These are phyloP conservation scores for Elymnias hypermnestra DNA, from an alignment of 1,140 invertebrate species.

Conservation along the genomic window DNA sequence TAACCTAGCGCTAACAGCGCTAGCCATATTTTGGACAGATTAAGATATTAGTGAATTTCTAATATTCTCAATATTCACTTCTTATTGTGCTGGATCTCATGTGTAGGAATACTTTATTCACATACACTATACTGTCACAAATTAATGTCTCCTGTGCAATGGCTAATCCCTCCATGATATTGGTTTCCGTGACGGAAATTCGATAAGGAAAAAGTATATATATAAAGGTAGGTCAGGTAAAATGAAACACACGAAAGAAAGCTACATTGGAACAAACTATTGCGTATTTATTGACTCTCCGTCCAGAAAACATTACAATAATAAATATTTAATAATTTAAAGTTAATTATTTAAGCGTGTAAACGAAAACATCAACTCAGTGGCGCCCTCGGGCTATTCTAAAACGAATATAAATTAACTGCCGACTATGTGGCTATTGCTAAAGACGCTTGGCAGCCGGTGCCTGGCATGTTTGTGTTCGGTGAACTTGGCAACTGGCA, in stretches of 20 bases:
- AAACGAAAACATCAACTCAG: slow-evolving; percentile 55
- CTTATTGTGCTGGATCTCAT: too few species aligned
- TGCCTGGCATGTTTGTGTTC: slow-evolving; percentile 26
- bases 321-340: slow-evolving; percentile 61
- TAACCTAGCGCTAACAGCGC: too few species aligned
- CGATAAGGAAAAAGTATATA: too few species aligned
- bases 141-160: too few species aligned
- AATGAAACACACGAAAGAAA: slow-evolving; percentile 39
- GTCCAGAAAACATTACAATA: slow-evolving; percentile 71
- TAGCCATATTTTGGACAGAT: too few species aligned
- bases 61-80: too few species aligned
- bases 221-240: neutral
- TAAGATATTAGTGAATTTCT: too few species aligned
- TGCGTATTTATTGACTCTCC: slow-evolving; percentile 72
- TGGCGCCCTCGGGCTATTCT: slow-evolving; percentile 69
- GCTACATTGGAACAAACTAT: slow-evolving; percentile 71
- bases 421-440: slow-evolving; percentile 70
- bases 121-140: too few species aligned
- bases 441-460: slow-evolving; percentile 47
- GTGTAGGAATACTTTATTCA: too few species aligned
- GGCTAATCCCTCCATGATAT: too few species aligned
- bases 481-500: slow-evolving; percentile 22
- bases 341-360: slow-evolving; percentile 61
- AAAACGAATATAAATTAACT: slow-evolving; percentile 73
- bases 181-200: too few species aligned